Base-by-base conservation (phyloP, 2,888 invertebrate species). In the Galeruca laticollis region DNA sequence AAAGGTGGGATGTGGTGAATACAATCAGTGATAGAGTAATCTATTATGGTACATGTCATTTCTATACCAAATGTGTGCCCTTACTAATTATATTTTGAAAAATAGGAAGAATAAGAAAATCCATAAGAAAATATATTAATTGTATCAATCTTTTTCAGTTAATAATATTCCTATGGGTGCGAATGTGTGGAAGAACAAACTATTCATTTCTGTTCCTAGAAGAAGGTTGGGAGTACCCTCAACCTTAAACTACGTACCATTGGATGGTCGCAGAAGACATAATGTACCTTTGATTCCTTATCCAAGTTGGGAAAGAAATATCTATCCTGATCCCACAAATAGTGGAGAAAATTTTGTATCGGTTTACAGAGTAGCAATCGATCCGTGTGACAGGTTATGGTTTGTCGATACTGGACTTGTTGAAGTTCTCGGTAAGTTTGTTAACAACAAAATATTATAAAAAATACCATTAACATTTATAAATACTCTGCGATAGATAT, bases 351-450 rank as follows among this genome's bases (percentile, higher is more conserved):
- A 73, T 43, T 77, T 93, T 11, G 88, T 91, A 1, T 94, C 91
- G 0, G 91, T 93, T 2, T 94, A 94, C 81, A 87, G 94, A 52
- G 89, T 92, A 0, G 87, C 88, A 11, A 88, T 91, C 0, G 95
- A 95, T 81, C 83, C 84, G 1, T 95, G 94, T 76, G 90, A 91
- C 52, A 85, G 94, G 5, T 86, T 95, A 1, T 95, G 94, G 94
- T 91, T 93, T 80, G 89, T 94, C 0, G 94, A 94, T 79, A 92
- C 93, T 0, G 94, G 94, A 1, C 82, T 91, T 43, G 82, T 92
- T 64, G 92, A 94, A 81, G 88, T 91, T 78, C 89, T 90, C 61
- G 88, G 93, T 89, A 83, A 86, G 80, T 79, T 37, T 52, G 3
- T 9, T 37, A 4, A 37, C 6, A 37, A 37, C 2, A 0, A 9